These are phyloP conservation scores for Cervus canadensis DNA, from an alignment of 2,113 vertebrate species.

Conservation along the genomic window DNA sequence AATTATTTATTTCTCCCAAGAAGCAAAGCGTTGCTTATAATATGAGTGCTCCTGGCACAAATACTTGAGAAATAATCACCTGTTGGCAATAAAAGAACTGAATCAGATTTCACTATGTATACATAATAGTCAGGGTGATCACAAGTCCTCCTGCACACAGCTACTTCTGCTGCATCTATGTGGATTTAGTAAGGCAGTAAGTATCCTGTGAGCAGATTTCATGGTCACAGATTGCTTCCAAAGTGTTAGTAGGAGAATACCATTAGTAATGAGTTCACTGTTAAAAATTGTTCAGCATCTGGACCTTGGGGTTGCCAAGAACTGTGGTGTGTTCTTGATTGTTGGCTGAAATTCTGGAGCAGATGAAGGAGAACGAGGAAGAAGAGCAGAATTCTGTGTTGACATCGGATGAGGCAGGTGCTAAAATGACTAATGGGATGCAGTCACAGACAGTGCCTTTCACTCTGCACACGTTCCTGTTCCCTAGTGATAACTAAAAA, in stretches of 20 bases:
- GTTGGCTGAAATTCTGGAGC: slow-evolving; percentile 34
- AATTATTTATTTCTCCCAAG: not conserved
- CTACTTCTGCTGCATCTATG: not conserved
- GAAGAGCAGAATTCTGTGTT: not conserved
- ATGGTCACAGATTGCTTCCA: not conserved
- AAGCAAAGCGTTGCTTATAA: not conserved
- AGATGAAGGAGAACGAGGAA: not conserved
- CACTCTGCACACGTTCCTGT: not conserved
- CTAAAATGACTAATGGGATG: not conserved
- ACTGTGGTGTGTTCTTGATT: slow-evolving; percentile 1
- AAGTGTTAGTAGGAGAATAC: slow-evolving; percentile 20
- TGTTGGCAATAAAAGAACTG: not conserved
- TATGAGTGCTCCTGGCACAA: not conserved
- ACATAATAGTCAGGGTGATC: not conserved
- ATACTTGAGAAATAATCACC: not conserved
- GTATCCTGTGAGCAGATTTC: not conserved
- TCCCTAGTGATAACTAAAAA: not conserved
- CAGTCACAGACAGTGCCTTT: not conserved
- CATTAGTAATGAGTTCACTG: not conserved
- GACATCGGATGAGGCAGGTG: not conserved
- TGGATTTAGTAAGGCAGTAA: not conserved
- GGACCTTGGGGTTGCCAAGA: slow-evolving; percentile 29
- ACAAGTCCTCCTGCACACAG: not conserved
- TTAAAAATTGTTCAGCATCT: slow-evolving; percentile 41
- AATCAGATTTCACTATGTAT: not conserved